Base-by-base conservation (phyloP, 2,888 invertebrate species). In the Nemotelus nigrinus region DNA sequence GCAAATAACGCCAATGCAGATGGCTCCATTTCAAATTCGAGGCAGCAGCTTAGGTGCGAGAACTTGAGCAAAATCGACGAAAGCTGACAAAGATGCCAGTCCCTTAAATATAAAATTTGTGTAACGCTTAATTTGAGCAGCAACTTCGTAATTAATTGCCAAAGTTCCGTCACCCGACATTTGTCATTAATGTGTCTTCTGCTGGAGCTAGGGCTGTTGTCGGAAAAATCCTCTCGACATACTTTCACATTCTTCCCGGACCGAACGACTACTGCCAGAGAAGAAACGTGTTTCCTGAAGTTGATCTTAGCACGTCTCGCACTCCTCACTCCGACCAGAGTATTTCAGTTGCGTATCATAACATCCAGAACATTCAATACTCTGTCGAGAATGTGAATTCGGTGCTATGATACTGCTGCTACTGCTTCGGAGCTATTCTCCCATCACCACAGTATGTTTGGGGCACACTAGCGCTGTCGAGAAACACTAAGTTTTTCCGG, bases 161-260 rank as follows among this genome's bases (percentile, higher is more conserved):
- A 10, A 60, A 74, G 74, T 60, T 74, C 74, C 63, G 44, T 63
- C 74, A 74, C 25, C 41, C 74, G 41, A 74, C 74, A 74, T 74
- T 74, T 74, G 74, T 60, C 74, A 74, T 74, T 74, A 74, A 74
- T 74, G 74, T 74, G 74, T 71, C 71, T 68, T 41, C 6, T 25
- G 47, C 2, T 8, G 47, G 55, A 53, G 55, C 25, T 53, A 53
- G 53, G 53, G 53, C 70, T 53, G 39, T n/a, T 53, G 7, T 8
- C 39, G 70, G 53, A 70, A 53, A 70, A 70, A 70, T 70, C 70
- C 55, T 8, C 53, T 70, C 70, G 25, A 41, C 25, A 60, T 39
- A 60, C 60, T 41, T 60, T 60, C 25, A 60, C 41, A 60, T 70
- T 70, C 70, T 8, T 39, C 4, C 70, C 41, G 43, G 39, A 53